Evolutionary conservation across 2,113 vertebrate genomes (phyloP), one percentile per base, ranked within the genome.

Genomic region (Hydrolagus affinis): DNA sequence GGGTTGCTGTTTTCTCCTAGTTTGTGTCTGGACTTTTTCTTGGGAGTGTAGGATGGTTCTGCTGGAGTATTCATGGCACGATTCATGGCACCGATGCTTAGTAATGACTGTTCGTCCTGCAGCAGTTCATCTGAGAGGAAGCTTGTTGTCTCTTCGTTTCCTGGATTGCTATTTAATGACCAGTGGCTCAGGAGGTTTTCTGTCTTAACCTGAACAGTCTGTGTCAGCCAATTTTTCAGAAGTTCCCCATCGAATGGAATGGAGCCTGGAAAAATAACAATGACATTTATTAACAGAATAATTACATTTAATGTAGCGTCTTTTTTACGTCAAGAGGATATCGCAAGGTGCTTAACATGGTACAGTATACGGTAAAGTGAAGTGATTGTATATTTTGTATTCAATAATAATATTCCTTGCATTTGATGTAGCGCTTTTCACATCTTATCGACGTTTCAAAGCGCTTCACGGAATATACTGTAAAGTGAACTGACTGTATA

Each of bases 141-240:
- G 86, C 95, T 96, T 0, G 94, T 93, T 0, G 94, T 93, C 68
- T 94, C 93, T 87, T 93, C 92, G 89, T 96, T 95, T 0, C 89
- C 92, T 87, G 95, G 95, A 86, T 95, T 93, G 0, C 93, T 93
- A 86, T 93, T 96, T 75, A 99, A 92, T 11, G 97, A 93, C 97
- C 97, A 99, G 89, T 96, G 95, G 21, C 95, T 96, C 93, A 97
- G 95, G 96, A 98, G 95, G 92, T 98, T 96, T 74, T 98, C 97
- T 0, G 97, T 94, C 0, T 96, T 97, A 91, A 98, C 98, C 92
- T 99, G 96, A 78, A 99, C 96, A 0, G 97, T 96, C 89, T 97
- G 96, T 0, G 97, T 96, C 87, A 98, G 90, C 97, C 97, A 98
- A 92, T 96, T 98, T 91, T 97, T 96, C 88, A 98, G 97, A 92